Evolutionary conservation across 2,888 invertebrate species (phyloP).

Genomic region (Pogonocherus hispidulus): DNA sequence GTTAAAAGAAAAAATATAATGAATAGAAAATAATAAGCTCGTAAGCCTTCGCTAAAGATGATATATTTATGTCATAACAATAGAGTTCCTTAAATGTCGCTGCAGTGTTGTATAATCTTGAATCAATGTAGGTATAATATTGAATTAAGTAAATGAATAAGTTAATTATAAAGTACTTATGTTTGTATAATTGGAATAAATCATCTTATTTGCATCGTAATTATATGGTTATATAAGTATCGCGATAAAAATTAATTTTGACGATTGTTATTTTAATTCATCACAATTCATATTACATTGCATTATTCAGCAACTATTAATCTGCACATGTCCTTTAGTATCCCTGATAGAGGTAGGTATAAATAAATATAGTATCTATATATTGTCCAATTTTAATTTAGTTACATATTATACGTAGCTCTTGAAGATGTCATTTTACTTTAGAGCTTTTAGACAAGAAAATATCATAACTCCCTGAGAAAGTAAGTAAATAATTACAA

Average conservation of each 20-base stretch:
- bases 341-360: no score
- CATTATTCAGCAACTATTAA: no score
- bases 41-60: not conserved
- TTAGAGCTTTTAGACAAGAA: no score
- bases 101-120: not conserved
- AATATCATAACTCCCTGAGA: no score
- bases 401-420: no score
- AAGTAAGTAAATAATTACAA: no score
- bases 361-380: no score
- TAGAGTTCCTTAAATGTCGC: not conserved
- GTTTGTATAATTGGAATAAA: not conserved
- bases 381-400: no score
- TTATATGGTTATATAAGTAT: not conserved
- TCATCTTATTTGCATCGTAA: not conserved
- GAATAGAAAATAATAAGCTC: not conserved
- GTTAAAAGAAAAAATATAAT: not conserved
- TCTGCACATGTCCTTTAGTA: no score
- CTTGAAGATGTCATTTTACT: no score
- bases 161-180: not conserved
- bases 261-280: not conserved
- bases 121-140: no score
- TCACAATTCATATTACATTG: not conserved
- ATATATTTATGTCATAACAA: not conserved
- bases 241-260: not conserved
- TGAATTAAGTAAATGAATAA: not conserved